These are phyloP conservation scores for Brachionus manjavacas DNA, from an alignment of 1,140 invertebrate genomes.

Conservation along the genomic window DNA sequence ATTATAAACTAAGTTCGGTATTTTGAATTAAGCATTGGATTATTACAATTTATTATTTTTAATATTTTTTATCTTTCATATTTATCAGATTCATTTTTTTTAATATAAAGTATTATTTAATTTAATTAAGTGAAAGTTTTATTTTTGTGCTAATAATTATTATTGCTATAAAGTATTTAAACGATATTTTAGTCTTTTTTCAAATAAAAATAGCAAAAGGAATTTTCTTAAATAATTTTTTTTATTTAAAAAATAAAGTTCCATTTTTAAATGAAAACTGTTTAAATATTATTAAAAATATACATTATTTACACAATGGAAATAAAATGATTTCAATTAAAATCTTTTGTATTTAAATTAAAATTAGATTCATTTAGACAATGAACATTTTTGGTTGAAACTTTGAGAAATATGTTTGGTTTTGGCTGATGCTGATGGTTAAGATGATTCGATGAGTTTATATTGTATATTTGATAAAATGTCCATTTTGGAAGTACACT, in stretches of 20 bases:
- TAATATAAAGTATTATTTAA: no score
- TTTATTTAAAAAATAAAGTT: background rate
- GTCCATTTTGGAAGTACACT: background rate
- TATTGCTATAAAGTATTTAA: no score
- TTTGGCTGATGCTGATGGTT: background rate
- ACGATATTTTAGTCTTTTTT: no score
- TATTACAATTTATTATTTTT: no score
- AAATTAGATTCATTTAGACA: background rate
- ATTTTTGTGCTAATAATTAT: no score
- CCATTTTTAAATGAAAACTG: background rate
- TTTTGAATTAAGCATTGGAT: no score
- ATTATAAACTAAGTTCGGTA: no score
- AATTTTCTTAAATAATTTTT: no score
- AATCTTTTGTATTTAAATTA: background rate
- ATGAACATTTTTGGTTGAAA: background rate
- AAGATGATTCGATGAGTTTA: background rate
- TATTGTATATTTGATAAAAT: constrained; percentile 7
- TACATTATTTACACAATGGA: background rate
- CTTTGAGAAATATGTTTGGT: background rate
- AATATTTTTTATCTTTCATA: no score
- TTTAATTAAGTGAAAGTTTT: no score
- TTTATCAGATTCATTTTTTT: no score
- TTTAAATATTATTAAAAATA: background rate
- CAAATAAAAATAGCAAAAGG: background rate
- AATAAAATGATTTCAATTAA: background rate